Base-by-base conservation (phyloP, 2,113 vertebrate species). In the Neoarius graeffei region DNA sequence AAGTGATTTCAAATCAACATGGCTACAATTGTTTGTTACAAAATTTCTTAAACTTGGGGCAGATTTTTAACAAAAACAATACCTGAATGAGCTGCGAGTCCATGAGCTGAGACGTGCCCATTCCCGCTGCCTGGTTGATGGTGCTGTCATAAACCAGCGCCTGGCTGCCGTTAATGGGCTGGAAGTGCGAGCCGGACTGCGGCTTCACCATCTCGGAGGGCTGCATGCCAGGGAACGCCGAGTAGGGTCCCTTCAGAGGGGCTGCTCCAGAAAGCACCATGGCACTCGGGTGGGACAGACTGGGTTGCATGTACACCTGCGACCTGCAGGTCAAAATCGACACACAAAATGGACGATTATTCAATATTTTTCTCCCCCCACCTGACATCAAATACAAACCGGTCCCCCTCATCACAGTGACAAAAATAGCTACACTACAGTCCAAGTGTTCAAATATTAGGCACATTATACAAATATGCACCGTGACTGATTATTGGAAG, bases 51-150 rank as follows among this genome's bases (percentile, higher is more conserved):
- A 27, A 5, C 11, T 5, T 62, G 23, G 42, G 60, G 25, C 20
- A 66, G 62, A 67, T 67, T 27, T n/a, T 25, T 10, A 66, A 19
- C 5, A 30, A 69, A 59, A 59, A 4, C 30, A 59, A 59, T 8
- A 99, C 98, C 98, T 99, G 98, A 9, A 98, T 98, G 81, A 99
- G 98, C 91, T 97, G 98, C 13, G 98, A 99, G 94, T 99, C 98
- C 96, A 99, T 96, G 92, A 99, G 95, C 92, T 99, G 98, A 62
- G 98, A 99, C 27, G 98, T 97, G n/a, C 97, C 95, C 92, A 99
- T 95, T 0, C 98, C 95, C 0, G 97, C 95, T 0, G 96, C 97
- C 93, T 98, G 98, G 94, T 95, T 96, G 89, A 99, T 95, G 90
- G 97, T 96, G 83, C 96, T 94, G 86, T 99, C 98, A 3, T 99